phyloP scores from a whole-genome alignment of 2,888 invertebrate genomes.

The Limnephilus auricula region DNA sequence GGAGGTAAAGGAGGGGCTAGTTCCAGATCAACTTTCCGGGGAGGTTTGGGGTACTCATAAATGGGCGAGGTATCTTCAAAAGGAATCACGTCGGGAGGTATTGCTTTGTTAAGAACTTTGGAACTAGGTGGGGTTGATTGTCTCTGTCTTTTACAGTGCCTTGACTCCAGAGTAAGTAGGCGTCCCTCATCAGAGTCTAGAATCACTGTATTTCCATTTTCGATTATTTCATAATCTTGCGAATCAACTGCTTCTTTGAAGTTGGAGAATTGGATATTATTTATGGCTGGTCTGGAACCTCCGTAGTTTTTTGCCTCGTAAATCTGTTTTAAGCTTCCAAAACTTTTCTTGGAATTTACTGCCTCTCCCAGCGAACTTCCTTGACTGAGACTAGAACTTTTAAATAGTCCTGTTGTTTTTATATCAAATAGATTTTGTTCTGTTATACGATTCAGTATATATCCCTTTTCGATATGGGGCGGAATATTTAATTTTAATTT shows the following conservation, averaged over 20 bases:
- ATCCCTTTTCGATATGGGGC: conserved; percentile 21
- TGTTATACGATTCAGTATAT: conserved; percentile 42
- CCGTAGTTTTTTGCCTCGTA: conserved; percentile 81
- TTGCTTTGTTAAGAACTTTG: conserved; percentile 73
- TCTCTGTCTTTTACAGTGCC: conserved; percentile 86
- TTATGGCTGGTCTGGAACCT: conserved; percentile 72
- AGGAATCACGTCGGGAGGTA: conserved; percentile 83
- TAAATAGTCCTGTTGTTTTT: conserved; percentile 84
- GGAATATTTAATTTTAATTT: conserved; percentile 74
- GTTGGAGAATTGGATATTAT: conserved; percentile 67
- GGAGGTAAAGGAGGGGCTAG: conserved; percentile 73
- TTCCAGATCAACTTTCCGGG: conserved; percentile 75
- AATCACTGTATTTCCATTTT: conserved; percentile 45
- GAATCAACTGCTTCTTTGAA: conserved; percentile 54
- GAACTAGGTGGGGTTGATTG: conserved; percentile 77
- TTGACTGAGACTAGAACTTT: conserved; percentile 73
- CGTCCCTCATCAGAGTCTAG: conserved; percentile 78
- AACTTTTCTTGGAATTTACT: conserved; percentile 42
- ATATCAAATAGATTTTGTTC: conserved; percentile 75
- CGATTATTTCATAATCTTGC: conserved; percentile 65
- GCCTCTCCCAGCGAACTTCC: conserved; percentile 54
- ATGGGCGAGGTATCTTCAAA: conserved; percentile 77
- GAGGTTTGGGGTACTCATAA: conserved; percentile 81
- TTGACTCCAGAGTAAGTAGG: conserved; percentile 83
- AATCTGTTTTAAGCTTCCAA: conserved; percentile 82